Conservation (phyloP, 2,113 vertebrate species). For the Neotragus moschatus region DNA sequence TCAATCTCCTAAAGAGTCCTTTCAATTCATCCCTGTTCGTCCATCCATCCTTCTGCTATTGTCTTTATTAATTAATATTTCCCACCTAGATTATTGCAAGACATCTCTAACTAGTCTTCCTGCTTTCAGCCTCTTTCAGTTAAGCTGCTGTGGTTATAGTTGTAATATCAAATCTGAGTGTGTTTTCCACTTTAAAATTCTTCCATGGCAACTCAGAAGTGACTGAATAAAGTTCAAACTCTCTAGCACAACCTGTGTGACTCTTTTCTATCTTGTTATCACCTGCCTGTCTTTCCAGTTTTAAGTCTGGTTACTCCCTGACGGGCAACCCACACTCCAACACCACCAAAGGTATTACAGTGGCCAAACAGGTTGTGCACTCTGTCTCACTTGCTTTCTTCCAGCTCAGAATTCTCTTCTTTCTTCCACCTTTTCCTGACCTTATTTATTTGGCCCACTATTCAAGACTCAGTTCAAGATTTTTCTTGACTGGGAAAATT, state of each 20-base stretch:
- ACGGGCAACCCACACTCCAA: background rate
- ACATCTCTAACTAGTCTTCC: background rate
- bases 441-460: background rate
- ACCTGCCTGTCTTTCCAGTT: constrained; percentile 50
- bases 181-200: constrained; percentile 33
- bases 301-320: constrained; percentile 36
- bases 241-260: background rate
- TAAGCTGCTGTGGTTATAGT: background rate
- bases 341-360: background rate
- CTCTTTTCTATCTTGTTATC: constrained; percentile 38
- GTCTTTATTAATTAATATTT: background rate
- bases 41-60: background rate
- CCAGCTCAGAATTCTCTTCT: background rate
- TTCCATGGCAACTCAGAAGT: background rate
- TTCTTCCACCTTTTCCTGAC: background rate
- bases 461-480: background rate
- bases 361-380: background rate
- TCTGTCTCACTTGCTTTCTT: background rate
- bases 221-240: constrained; percentile 23
- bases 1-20: background rate
- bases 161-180: background rate
- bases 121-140: background rate
- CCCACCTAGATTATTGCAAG: background rate
- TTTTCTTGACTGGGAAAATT: background rate
- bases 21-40: background rate